Evolutionary conservation across 2,888 invertebrate species (phyloP).

Genomic region (Eilema caniola): DNA sequence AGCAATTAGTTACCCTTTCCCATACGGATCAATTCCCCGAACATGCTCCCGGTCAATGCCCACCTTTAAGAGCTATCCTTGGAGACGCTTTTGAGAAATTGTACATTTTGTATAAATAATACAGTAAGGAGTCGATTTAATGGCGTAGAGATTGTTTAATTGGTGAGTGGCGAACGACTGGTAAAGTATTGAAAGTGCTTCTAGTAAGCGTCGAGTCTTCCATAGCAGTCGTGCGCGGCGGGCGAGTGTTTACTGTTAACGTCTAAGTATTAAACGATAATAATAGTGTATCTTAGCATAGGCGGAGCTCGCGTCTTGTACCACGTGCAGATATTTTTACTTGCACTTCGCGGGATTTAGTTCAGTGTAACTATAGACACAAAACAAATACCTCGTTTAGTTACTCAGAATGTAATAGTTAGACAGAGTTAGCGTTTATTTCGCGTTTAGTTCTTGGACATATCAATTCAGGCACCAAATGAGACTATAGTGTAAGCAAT

Average conservation of each 20-base stretch:
- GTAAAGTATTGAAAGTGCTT: constrained; percentile 82
- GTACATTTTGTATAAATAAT: constrained; percentile 85
- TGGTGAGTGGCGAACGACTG: constrained; percentile 82
- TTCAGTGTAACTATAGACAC: constrained; percentile 79
- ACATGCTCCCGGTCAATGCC: not conserved
- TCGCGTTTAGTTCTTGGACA: constrained; percentile 84
- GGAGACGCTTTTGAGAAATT: constrained; percentile 81
- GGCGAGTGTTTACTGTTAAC: constrained; percentile 78
- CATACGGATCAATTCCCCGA: not conserved
- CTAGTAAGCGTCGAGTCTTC: constrained; percentile 86
- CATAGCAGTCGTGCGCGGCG: constrained; percentile 84
- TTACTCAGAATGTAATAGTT: constrained; percentile 79
- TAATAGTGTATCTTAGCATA: constrained; percentile 85
- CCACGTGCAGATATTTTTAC: constrained; percentile 70
- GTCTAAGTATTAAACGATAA: constrained; percentile 86
- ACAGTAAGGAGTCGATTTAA: constrained; percentile 82
- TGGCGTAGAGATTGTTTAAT: constrained; percentile 74
- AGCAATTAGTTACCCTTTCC: not conserved
- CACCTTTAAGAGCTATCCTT: constrained; percentile 48
- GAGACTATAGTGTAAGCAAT: constrained; percentile 82
- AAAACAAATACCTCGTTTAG: constrained; percentile 85
- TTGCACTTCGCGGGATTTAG: constrained; percentile 76
- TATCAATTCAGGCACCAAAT: constrained; percentile 86
- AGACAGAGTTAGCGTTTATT: constrained; percentile 80
- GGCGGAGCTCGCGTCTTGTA: constrained; percentile 71